phyloP scores from a whole-genome alignment of 2,797 vertebrate genomes.

The Hafferia zeledoni region DNA sequence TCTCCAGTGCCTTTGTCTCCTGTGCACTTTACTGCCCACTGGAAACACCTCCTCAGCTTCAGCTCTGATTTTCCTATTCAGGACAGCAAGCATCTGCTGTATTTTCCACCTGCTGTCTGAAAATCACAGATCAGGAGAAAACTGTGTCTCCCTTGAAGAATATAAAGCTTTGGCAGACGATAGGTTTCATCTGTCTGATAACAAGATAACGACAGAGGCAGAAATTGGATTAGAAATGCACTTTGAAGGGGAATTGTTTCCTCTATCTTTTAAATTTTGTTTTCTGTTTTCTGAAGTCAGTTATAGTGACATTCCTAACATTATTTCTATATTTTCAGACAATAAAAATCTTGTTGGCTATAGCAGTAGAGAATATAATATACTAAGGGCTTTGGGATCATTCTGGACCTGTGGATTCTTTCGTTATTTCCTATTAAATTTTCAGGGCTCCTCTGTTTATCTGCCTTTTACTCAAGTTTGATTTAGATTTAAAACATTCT shows the following conservation, averaged over 20 bases:
- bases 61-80: not conserved
- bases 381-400: not conserved
- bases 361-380: not conserved
- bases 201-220: not conserved
- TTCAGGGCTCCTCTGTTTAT: not conserved
- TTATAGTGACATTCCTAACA: not conserved
- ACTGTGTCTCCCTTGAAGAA: not conserved
- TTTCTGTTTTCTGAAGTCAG: not conserved
- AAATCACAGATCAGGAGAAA: not conserved
- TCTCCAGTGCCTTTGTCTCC: not conserved
- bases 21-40: not conserved
- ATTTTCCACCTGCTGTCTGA: not conserved
- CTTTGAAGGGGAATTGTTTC: not conserved
- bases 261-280: not conserved
- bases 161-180: not conserved
- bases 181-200: not conserved
- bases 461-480: not conserved
- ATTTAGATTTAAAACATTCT: not conserved
- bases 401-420: not conserved
- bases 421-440: not conserved
- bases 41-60: not conserved
- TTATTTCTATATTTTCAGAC: not conserved
- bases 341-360: not conserved
- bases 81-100: not conserved
- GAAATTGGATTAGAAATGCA: constrained; percentile 13